Evolutionary conservation across 2,888 invertebrate species (phyloP), one percentile per base, ranked within the genome.

Genomic region (Xestia rhomboidea): DNA sequence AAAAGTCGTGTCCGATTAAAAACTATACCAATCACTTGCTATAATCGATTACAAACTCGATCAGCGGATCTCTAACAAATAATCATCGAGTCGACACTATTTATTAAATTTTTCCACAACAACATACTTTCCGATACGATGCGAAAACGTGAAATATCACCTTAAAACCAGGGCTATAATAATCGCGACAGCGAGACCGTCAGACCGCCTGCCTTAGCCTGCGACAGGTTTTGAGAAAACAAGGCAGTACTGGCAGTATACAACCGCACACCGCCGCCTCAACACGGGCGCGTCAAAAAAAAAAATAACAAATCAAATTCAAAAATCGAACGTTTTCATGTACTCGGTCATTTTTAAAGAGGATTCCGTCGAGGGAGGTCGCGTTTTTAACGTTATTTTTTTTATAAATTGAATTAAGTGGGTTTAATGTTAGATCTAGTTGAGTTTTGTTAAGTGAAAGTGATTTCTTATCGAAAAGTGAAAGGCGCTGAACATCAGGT

Each of bases 381-480:
- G 87, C 81, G 73, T 80, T 84, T 79, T 68, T 74, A 83, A 24
- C 64, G 73, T 73, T 72, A 11, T 24, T 81, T 81, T 82, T 86
- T 79, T 41, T 27, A 34, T 68, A 71, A 81, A 82, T 77, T 78
- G 74, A 71, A 83, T 82, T 73, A 76, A 83, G 84, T 89, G 83
- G 46, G 34, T 71, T 82, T 85, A 81, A 82, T 85, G 84, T 86
- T 79, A 85, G 82, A 82, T 82, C 79, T 79, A 85, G 73, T 79
- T 84, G 67, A 76, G 71, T 77, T 83, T 87, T 73, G 79, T 91
- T 86, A 77, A 95, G 96, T 95, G 96, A 96, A 96, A 96, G 96
- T 96, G 94, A 89, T 93, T 91, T 92, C 88, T 89, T 88, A 79
- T 84, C 78, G 93, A 94, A 94, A 94, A 96, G 96, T 96, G 96